These are phyloP conservation scores for Vultur gryphus DNA, from an alignment of 2,797 vertebrate species.

Conservation along the genomic window DNA sequence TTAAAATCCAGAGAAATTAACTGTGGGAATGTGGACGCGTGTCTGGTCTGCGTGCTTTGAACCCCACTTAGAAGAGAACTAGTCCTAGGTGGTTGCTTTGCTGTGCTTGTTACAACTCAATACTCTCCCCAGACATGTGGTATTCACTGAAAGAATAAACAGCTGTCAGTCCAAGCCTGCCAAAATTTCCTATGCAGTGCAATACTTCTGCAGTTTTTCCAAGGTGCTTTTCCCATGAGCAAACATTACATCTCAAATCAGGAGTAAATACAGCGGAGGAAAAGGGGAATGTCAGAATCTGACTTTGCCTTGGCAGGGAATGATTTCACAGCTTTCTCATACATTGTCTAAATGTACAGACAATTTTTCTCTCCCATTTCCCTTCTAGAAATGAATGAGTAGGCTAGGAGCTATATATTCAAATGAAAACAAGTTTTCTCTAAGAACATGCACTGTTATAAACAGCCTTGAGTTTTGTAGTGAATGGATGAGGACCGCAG, in stretches of 20 bases:
- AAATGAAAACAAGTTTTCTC: background rate
- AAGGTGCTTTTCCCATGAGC: background rate
- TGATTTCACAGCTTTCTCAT: slow-evolving; percentile 14
- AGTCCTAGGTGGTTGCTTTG: background rate
- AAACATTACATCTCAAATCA: background rate
- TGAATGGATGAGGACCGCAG: background rate
- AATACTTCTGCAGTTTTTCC: background rate
- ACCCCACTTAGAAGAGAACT: background rate
- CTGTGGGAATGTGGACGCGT: background rate
- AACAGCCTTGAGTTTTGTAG: background rate
- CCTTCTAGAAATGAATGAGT: background rate
- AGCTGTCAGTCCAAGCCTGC: background rate
- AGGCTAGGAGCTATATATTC: background rate
- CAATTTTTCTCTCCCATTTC: background rate
- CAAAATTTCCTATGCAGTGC: background rate
- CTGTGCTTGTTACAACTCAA: background rate
- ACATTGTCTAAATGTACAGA: background rate
- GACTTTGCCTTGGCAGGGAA: slow-evolving; percentile 17
- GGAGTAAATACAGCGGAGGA: background rate
- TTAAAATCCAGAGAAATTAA: background rate
- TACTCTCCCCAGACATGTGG: background rate
- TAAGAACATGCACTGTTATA: background rate
- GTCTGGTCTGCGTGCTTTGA: background rate
- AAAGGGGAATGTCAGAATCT: background rate
- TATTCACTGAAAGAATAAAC: background rate